phyloP scores from a whole-genome alignment of 2,113 vertebrate species.

The Urocolius indicus region DNA sequence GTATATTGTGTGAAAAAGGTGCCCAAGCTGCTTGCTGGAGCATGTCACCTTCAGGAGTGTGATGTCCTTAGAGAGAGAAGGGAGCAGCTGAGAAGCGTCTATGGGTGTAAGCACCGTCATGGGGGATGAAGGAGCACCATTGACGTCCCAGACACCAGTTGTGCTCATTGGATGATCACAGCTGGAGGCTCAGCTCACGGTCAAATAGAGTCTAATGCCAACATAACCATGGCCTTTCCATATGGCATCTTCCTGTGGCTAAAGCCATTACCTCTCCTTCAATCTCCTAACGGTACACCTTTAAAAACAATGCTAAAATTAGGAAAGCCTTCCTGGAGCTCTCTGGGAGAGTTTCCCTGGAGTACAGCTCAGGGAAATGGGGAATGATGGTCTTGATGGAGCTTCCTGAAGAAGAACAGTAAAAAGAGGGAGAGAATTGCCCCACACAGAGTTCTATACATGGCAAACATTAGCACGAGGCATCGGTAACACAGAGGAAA shows the following conservation, averaged over 20 bases:
- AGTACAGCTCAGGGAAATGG: not conserved
- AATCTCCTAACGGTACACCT: not conserved
- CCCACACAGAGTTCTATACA: not conserved
- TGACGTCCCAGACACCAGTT: not conserved
- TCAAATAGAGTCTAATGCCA: not conserved
- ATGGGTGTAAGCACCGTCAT: not conserved
- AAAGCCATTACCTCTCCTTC: not conserved
- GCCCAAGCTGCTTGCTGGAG: not conserved
- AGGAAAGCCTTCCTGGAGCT: not conserved
- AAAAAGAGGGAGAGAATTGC: not conserved
- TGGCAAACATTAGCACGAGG: not conserved
- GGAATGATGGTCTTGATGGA: not conserved
- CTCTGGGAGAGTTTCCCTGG: not conserved
- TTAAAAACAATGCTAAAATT: not conserved
- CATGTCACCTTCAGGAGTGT: not conserved
- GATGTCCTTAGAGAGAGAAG: not conserved
- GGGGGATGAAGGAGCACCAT: not conserved
- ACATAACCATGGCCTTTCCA: not conserved
- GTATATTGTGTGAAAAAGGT: not conserved
- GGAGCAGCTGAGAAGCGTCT: not conserved
- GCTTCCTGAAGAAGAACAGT: not conserved
- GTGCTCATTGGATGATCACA: not conserved
- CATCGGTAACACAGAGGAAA: not conserved
- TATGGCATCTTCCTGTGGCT: not conserved
- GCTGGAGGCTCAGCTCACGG: not conserved